Base-by-base conservation (phyloP, 1,140 invertebrate species). In the Drosophila quadrilineata region DNA sequence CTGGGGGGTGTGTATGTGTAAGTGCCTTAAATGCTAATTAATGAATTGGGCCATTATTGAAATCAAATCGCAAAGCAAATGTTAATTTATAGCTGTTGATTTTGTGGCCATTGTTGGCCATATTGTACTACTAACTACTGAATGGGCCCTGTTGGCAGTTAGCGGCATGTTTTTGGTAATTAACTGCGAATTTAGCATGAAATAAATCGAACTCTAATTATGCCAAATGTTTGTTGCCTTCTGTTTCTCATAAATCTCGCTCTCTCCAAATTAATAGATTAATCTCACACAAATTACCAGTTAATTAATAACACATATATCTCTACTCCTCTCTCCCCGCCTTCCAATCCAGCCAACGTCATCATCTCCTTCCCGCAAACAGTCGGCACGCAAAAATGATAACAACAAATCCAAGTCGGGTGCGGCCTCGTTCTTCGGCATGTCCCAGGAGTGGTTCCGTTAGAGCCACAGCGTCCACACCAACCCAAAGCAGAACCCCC, bases 391-490 rank as follows among this genome's bases (percentile, higher is more conserved):
- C 46, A 88, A 87, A 67, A 71, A 19, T 36, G 87, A 88, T 38
- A 10, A 16, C 38, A 65, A 26, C 28, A 88, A 87, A 67, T 63
- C 75, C 22, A 89, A 89, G 59, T 87, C 87, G 26, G 92, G 94
- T 28, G 94, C 94, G 3, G 93, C 94, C 0, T 94, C 94, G 0
- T 93, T 95, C 89, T 95, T 95, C 79, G 94, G 94, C 2, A 94
- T 95, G 92, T 94, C 94, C 2, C 94, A 93, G 9, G 94, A 95
- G 84, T 95, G 94, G 94, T 95, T 95, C 62, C 88, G 89, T 89
- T 77, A 77, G 46, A 46, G 45, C 38, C 21, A 31, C 28, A 43
- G 19, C 19, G 24, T 14, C 26, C n/a, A n/a, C n/a, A n/a, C n/a
- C n/a, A n/a, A 22, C 46, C 48, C 45, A 16, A 45, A 49, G 12